Percentiles rank a stretch among this genome's conserved stretches.
phyloP scores from a whole-genome alignment of 2,888 invertebrate genomes.

The Pheosia gnoma region DNA sequence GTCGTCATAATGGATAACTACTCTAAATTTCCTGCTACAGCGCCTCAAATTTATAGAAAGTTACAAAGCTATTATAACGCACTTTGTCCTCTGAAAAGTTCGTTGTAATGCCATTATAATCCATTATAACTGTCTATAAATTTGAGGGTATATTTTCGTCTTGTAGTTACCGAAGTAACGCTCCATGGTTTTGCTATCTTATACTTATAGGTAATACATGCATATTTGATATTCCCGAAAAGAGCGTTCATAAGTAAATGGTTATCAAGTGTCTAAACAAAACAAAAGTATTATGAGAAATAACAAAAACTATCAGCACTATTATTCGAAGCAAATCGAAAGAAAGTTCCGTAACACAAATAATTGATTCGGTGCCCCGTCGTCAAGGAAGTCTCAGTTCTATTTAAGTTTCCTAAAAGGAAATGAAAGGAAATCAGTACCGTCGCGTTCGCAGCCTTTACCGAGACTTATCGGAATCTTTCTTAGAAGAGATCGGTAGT shows the following conservation, averaged over 20 bases:
- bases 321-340: constrained; percentile 67
- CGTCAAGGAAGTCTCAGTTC: constrained; percentile 80
- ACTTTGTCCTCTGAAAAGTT: too few species aligned
- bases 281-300: constrained; percentile 50
- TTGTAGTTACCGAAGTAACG: too few species aligned
- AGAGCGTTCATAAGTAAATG: constrained; percentile 31
- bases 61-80: too few species aligned
- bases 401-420: constrained; percentile 84
- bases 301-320: constrained; percentile 59
- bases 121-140: too few species aligned
- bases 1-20: too few species aligned
- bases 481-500: constrained; percentile 58
- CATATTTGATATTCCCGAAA: constrained; percentile 9
- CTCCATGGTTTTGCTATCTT: too few species aligned
- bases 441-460: constrained; percentile 74
- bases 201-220: too few species aligned
- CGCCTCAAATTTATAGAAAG: too few species aligned
- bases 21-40: too few species aligned
- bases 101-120: too few species aligned
- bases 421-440: constrained; percentile 83
- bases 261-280: constrained; percentile 33
- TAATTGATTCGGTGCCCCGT: constrained; percentile 80
- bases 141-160: too few species aligned
- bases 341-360: constrained; percentile 76
- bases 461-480: constrained; percentile 79